A percentile compares a stretch with the other conserved stretches of the same genome.
phyloP scores from a whole-genome alignment of 1,140 invertebrate species.

The Leptestheria dahalacensis region DNA sequence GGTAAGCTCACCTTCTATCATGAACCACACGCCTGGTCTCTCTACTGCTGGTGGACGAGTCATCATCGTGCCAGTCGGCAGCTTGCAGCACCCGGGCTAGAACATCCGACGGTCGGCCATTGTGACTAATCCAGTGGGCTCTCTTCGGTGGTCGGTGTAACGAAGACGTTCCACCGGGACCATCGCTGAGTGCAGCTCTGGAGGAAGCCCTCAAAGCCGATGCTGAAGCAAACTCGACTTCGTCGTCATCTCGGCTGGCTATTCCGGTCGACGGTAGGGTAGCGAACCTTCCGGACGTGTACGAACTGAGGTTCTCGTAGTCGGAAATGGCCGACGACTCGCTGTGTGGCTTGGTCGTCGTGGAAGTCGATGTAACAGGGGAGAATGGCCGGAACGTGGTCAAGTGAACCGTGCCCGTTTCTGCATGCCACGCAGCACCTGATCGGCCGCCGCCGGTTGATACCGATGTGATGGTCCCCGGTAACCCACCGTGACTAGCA shows the following conservation, averaged over 20 bases:
- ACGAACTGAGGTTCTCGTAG: slow-evolving; percentile 8
- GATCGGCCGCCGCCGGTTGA: not conserved
- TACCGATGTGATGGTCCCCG: not conserved
- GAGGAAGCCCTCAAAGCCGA: not conserved
- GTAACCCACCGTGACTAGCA: no score
- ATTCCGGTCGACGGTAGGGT: not conserved
- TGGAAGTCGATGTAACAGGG: not conserved
- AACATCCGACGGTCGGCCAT: slow-evolving; percentile 5
- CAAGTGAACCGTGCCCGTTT: not conserved
- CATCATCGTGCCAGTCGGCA: slow-evolving; percentile 1
- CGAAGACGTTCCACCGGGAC: not conserved
- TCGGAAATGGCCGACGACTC: slow-evolving; percentile 5
- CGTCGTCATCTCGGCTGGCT: not conserved
- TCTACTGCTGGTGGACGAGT: not conserved
- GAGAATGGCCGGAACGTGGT: slow-evolving; percentile 10
- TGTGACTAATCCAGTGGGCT: slow-evolving; percentile 3
- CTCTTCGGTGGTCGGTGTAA: slow-evolving; percentile 4
- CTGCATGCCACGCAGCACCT: not conserved
- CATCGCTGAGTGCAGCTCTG: not conserved
- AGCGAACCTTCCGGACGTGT: slow-evolving; percentile 2
- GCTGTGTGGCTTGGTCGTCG: not conserved
- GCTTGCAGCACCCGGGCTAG: slow-evolving; percentile 9
- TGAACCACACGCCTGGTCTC: not conserved
- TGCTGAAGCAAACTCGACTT: not conserved
- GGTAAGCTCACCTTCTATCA: not conserved